Conservation (phyloP, 1,140 invertebrate species). For the Papilio aristodemus region DNA sequence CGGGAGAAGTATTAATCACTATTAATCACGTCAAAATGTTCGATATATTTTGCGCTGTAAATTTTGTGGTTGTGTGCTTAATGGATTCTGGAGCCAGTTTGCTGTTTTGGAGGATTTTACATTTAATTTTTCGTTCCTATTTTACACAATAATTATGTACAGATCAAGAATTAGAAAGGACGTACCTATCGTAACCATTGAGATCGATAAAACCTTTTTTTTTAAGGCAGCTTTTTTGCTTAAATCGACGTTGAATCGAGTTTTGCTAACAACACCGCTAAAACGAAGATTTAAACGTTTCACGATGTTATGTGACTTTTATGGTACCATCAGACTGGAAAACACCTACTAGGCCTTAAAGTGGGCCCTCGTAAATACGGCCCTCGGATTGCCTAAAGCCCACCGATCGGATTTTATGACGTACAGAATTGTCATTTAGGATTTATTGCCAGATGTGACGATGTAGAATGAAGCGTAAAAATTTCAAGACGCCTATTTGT, state of each 20-base stretch:
- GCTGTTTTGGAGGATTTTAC: constrained; percentile 8
- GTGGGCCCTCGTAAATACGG: constrained; percentile 63
- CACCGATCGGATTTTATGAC: constrained; percentile 64
- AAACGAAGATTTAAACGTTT: constrained; percentile 60
- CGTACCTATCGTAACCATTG: neutral
- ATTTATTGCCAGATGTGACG: constrained; percentile 52
- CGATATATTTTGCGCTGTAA: constrained; percentile 22
- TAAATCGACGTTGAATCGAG: constrained; percentile 39
- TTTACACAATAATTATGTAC: neutral
- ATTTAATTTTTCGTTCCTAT: neutral
- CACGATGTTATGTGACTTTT: constrained; percentile 63
- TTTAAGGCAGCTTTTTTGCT: constrained; percentile 17
- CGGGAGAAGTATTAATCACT: constrained; percentile 41
- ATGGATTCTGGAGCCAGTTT: constrained; percentile 16
- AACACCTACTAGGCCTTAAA: constrained; percentile 61
- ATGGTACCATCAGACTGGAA: constrained; percentile 60
- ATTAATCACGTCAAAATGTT: constrained; percentile 38
- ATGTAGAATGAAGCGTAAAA: constrained; percentile 47
- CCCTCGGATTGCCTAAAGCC: constrained; percentile 55
- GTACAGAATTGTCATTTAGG: constrained; percentile 53
- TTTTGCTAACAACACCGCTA: constrained; percentile 34
- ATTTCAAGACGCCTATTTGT: constrained; percentile 22
- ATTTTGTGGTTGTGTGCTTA: constrained; percentile 19
- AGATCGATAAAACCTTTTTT: neutral
- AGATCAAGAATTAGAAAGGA: neutral